Percentiles rank a stretch among this genome's conserved stretches.
Evolutionary conservation across 2,888 invertebrate species (phyloP).

Genomic region (Argyra leucocephala): DNA sequence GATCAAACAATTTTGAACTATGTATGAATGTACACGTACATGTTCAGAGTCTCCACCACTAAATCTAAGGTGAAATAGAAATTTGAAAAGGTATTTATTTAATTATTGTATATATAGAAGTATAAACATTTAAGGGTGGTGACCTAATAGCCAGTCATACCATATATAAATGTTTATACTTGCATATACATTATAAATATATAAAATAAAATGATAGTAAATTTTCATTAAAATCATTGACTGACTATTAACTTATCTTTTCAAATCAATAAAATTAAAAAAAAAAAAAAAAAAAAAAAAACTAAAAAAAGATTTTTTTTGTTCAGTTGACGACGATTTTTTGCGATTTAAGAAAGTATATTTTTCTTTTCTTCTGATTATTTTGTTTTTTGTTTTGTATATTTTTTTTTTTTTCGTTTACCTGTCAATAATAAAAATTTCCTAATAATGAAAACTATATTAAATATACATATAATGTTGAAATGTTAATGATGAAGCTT

Average conservation of each 20-base stretch:
- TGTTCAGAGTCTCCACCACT: too few species aligned
- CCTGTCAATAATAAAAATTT: neutral
- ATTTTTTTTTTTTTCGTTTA: neutral
- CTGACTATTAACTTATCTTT: neutral
- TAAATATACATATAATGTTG: too few species aligned
- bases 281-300: neutral
- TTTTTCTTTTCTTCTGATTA: too few species aligned
- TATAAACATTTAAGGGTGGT: neutral
- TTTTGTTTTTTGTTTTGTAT: too few species aligned
- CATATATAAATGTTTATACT: neutral
- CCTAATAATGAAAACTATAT: neutral
- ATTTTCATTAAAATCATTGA: neutral
- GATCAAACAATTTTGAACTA: neutral
- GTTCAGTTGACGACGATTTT: neutral
- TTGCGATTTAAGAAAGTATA: neutral
- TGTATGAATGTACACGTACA: neutral
- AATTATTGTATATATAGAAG: too few species aligned
- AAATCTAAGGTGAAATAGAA: too few species aligned
- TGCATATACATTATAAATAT: neutral
- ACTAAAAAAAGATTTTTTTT: neutral
- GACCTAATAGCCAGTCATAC: neutral
- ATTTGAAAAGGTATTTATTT: too few species aligned
- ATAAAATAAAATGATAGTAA: neutral
- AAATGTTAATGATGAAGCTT: too few species aligned
- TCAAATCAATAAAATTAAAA: neutral